These are phyloP conservation scores for Leptinotarsa tumamoca DNA, from an alignment of 2,888 invertebrate species.

Conservation along the genomic window DNA sequence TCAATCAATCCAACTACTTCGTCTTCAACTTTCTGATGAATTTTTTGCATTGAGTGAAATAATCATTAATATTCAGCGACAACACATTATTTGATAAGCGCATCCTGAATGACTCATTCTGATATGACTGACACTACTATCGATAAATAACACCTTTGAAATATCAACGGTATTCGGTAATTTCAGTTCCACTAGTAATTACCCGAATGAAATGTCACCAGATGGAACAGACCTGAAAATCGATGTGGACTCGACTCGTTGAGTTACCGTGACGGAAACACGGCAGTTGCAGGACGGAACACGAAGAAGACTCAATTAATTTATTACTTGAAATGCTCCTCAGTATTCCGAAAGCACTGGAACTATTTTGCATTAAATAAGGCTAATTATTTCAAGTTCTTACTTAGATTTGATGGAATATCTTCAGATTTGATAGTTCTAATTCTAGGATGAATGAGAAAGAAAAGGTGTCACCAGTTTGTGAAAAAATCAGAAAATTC, in stretches of 20 bases:
- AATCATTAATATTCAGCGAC: too few relatives aligned
- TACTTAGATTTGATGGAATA: slow-evolving; percentile 36
- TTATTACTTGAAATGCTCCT: slow-evolving; percentile 49
- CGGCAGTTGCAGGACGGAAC: slow-evolving; percentile 33
- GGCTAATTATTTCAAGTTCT: slow-evolving; percentile 49
- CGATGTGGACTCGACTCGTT: slow-evolving; percentile 24
- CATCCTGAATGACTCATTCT: too few relatives aligned
- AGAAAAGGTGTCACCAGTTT: neutral
- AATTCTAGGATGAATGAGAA: slow-evolving; percentile 9
- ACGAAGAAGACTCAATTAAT: slow-evolving; percentile 46
- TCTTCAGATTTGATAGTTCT: slow-evolving; percentile 33
- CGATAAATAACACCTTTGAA: slow-evolving; percentile 2
- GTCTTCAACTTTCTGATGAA: too few relatives aligned
- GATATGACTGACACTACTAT: neutral
- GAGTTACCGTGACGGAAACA: slow-evolving; percentile 36
- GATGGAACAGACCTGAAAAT: slow-evolving; percentile 15
- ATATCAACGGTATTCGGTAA: slow-evolving; percentile 8
- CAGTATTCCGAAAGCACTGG: slow-evolving; percentile 48
- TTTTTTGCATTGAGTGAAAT: too few relatives aligned
- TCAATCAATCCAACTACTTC: too few relatives aligned
- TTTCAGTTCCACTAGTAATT: slow-evolving; percentile 17
- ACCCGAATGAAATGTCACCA: neutral
- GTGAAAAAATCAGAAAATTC: neutral
- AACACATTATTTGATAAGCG: too few relatives aligned
- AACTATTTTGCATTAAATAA: slow-evolving; percentile 51